Base-by-base conservation (phyloP, 2,113 vertebrate genomes). In the Zosterops hypoxanthus region DNA sequence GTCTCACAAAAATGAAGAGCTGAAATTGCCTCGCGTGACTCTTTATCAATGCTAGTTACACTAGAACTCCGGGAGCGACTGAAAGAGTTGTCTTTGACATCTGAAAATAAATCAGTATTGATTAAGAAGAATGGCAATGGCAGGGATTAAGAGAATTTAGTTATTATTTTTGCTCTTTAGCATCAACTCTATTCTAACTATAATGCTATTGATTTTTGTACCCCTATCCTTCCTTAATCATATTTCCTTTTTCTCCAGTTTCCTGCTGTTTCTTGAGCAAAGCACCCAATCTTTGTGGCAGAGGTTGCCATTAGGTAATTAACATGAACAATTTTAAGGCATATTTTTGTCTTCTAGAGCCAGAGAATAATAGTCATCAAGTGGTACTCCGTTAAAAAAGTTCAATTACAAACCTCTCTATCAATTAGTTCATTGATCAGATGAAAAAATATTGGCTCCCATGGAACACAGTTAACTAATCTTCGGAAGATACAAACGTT, bases 21-120 rank as follows among this genome's bases (percentile, higher is more conserved):
- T 86, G 98, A 99, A 97, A 99, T 99, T 61, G 99, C 98, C 97
- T 99, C 99, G 2, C 99, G 98, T 11, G 99, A 97, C 94, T 99
- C 99, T 97, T 99, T 99, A 96, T 99, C 99, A 81, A 99, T 99
- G 98, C 99, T 99, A 97, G 99, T 99, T 96, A 99, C 99, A 71
- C 99, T 99, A 86, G 99, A 99, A 97, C 99, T 99, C 95, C 99
- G 98, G 3, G 99, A 99, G 91, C 99, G 99, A 97, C 99, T 99
- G 98, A 99, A 99, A 61, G 99, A 99, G 97, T 99, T 99, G 98
- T 99, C 99, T 98, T 98, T 99, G 96, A 99, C 98, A 98, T 99
- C 99, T 99, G 98, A 98, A 97, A 99, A 95, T 29, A 90, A 95
- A 86, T 50, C 90, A 94, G 56, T 26, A 96, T 85, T 91, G 61